Conservation (phyloP, 2,113 vertebrate species). For the Rostratula benghalensis region DNA sequence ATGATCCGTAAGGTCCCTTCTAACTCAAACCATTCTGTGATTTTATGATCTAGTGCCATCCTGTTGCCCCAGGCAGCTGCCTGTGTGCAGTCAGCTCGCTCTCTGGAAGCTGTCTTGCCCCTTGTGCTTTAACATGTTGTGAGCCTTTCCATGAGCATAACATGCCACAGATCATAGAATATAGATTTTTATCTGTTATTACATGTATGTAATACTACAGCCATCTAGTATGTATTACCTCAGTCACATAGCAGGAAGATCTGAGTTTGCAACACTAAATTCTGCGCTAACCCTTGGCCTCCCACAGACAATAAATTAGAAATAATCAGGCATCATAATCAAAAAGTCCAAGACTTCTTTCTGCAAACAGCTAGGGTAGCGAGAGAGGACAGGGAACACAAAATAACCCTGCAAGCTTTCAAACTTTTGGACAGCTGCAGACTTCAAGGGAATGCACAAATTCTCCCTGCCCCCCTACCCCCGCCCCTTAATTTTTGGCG, state of each 20-base stretch:
- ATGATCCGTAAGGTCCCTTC: background rate
- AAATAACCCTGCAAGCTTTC: background rate
- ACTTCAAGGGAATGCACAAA: background rate
- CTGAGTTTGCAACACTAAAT: background rate
- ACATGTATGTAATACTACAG: background rate
- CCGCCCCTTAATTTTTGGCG: background rate
- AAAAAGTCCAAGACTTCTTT: background rate
- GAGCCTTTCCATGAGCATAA: background rate
- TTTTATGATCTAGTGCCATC: background rate
- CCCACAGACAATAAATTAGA: background rate
- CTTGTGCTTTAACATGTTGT: background rate
- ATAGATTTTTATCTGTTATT: background rate
- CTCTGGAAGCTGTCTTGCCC: background rate
- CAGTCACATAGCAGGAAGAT: background rate
- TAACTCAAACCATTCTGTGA: background rate
- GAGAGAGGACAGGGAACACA: background rate
- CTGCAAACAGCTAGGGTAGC: background rate
- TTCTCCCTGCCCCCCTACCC: background rate
- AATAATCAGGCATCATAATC: background rate
- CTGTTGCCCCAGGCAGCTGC: background rate
- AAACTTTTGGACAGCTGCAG: background rate
- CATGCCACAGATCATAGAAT: no score
- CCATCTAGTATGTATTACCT: no score
- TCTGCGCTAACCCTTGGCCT: background rate
- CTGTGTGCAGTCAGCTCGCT: fast-evolving